Percentiles rank a stretch among this genome's conserved stretches.
phyloP scores from a whole-genome alignment of 2,888 invertebrate species.

The Lagria hirta region DNA sequence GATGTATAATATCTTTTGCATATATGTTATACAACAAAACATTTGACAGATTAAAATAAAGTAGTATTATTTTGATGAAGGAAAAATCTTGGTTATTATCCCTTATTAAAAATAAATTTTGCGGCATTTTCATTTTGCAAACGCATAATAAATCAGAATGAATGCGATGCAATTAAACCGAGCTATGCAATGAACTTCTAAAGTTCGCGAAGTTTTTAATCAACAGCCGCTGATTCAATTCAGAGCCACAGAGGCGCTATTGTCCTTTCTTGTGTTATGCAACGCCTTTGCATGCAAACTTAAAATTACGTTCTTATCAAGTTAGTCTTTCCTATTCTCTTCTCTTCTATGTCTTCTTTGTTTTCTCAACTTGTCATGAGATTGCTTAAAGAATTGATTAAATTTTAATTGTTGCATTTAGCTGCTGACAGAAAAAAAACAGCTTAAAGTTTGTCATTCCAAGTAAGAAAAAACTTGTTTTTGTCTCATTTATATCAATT shows the following conservation, averaged over 20 bases:
- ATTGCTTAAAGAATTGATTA: conserved; percentile 24
- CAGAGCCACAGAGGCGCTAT: conserved; percentile 46
- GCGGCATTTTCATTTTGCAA: conserved; percentile 37
- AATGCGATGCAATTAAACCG: conserved; percentile 49
- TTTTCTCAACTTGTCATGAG: conserved; percentile 22
- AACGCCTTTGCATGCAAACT: conserved; percentile 45
- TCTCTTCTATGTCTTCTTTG: too few species aligned
- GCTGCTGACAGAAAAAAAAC: too few species aligned
- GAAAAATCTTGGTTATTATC: conserved; percentile 1
- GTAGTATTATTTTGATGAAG: too few species aligned
- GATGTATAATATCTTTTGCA: too few species aligned
- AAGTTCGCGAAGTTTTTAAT: conserved; percentile 50
- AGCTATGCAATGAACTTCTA: conserved; percentile 46
- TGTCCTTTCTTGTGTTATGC: conserved; percentile 46
- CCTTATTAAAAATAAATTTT: conserved; percentile 15
- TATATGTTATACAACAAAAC: too few species aligned
- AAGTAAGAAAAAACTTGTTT: too few species aligned
- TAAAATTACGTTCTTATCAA: conserved; percentile 50
- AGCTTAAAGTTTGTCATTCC: too few species aligned
- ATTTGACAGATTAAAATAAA: too few species aligned
- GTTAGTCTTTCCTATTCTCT: conserved; percentile 41
- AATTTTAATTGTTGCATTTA: conserved; percentile 24
- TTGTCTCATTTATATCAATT: too few species aligned
- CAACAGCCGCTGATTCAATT: conserved; percentile 51
- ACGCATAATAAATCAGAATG: conserved; percentile 48